Percentiles rank a stretch among this genome's conserved stretches.
Evolutionary conservation across 2,113 vertebrate species (phyloP).

Genomic region (Uria lomvia): DNA sequence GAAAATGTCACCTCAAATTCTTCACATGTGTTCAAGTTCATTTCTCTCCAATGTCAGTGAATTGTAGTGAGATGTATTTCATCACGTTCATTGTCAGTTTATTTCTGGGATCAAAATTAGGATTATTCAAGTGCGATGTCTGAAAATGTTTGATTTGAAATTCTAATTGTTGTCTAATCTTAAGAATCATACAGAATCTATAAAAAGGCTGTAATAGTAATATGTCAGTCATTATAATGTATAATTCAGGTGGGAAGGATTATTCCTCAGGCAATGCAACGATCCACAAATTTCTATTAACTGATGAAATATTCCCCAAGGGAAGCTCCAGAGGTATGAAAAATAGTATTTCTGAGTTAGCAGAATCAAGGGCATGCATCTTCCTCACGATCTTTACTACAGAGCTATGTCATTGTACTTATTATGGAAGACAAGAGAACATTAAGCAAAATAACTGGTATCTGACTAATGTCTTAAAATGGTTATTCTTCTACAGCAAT

Average conservation of each 20-base stretch:
- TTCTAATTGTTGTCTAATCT: conserved; percentile 16
- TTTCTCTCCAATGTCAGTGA: background rate
- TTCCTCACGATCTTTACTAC: background rate
- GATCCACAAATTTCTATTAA: background rate
- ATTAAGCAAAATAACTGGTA: background rate
- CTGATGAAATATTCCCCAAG: background rate
- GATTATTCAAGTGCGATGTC: background rate
- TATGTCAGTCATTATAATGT: background rate
- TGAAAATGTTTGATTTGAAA: conserved; percentile 15
- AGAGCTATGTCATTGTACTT: background rate
- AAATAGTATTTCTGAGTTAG: background rate
- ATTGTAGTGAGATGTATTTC: background rate
- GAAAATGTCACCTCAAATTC: background rate
- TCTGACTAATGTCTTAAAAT: background rate
- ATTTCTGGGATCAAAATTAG: conserved; percentile 11
- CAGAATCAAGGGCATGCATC: background rate
- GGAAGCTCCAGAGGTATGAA: background rate
- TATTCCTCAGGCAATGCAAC: background rate
- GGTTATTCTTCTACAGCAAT: background rate
- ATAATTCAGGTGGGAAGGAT: background rate
- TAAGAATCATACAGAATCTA: conserved; percentile 7
- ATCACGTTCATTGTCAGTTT: conserved; percentile 17
- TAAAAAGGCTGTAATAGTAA: background rate
- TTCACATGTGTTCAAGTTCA: background rate
- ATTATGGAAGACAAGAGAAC: background rate